Percentiles rank a stretch among this genome's conserved stretches.
phyloP scores from a whole-genome alignment of 2,113 vertebrate genomes.

The Prunella himalayana region DNA sequence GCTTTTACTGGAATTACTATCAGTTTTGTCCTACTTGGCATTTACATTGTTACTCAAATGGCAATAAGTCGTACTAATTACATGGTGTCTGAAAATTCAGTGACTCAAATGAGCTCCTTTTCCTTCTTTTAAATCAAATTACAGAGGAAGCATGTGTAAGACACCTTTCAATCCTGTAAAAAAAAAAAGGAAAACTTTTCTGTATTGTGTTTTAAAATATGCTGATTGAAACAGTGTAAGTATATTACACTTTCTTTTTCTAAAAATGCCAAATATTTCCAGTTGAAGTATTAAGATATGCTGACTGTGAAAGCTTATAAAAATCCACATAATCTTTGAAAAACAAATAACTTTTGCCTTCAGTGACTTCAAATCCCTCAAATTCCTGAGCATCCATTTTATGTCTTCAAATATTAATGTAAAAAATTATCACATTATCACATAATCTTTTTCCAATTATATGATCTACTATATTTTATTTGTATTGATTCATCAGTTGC shows the following conservation, averaged over 20 bases:
- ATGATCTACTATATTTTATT: background rate
- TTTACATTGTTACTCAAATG: background rate
- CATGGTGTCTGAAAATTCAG: background rate
- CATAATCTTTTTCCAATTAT: background rate
- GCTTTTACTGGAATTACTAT: background rate
- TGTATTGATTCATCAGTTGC: background rate
- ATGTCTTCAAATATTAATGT: conserved; percentile 31
- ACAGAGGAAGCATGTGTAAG: background rate
- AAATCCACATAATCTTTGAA: background rate
- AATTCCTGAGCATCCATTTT: conserved; percentile 11
- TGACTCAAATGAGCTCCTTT: background rate
- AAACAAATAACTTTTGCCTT: conserved; percentile 47
- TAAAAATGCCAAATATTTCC: background rate
- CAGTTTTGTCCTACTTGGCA: background rate
- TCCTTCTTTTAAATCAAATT: background rate
- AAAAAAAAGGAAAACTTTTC: background rate
- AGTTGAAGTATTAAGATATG: background rate
- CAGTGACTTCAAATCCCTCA: background rate
- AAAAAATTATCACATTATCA: conserved; percentile 1
- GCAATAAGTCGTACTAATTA: background rate
- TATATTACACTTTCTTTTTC: conserved; percentile 3
- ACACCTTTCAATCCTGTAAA: background rate
- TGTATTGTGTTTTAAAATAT: background rate
- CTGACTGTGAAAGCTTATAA: background rate
- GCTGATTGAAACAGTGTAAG: background rate